Base-by-base conservation (phyloP, 2,113 vertebrate species). In the Albula glossodonta region DNA sequence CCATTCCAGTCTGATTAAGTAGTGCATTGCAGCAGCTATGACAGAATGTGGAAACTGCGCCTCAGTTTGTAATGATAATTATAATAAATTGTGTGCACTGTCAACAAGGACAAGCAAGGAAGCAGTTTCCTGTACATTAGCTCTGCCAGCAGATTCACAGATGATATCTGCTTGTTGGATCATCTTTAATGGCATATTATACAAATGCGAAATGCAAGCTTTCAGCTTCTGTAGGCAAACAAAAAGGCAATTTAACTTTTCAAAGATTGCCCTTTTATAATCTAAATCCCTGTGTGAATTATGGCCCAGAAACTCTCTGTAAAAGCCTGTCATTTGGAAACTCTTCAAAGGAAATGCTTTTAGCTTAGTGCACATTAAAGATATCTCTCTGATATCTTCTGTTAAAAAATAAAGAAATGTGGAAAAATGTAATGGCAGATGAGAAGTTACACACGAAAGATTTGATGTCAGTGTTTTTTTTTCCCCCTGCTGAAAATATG, bases 241-340 rank as follows among this genome's bases (percentile, higher is more conserved):
- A 78, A 74, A 78, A 74, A 51, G 22, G 66, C n/a, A 25, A 51
- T 52, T 66, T 74, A 22, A 13, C 66, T 50, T 74, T 12, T 50
- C n/a, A 17, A 4, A 79, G 63, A 49, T 50, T 52, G 50, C 63
- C 31, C n/a, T n/a, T 84, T 77, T 17, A 70, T 51, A 51, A 77
- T 84, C 63, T 49, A 84, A 84, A 77, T 77, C 66, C 63, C 66
- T n/a, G 25, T 70, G 63, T 52, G 83, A 52, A 78, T 74, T 70
- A 9, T n/a, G 22, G 22, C 66, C 31, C 22, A 17, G 9, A 50
- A 81, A 22, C 13, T 7, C 77, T 78, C 9, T 4, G n/a, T 12
- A 12, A 79, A 48, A 56, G 51, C n/a, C 22, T 74, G 12, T 13
- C 7, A 25, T 10, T 31, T 25, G 49, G n/a, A 77, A 31, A 51